Evolutionary conservation across 2,888 invertebrate species (phyloP).

Genomic region (Molorchus minor): DNA sequence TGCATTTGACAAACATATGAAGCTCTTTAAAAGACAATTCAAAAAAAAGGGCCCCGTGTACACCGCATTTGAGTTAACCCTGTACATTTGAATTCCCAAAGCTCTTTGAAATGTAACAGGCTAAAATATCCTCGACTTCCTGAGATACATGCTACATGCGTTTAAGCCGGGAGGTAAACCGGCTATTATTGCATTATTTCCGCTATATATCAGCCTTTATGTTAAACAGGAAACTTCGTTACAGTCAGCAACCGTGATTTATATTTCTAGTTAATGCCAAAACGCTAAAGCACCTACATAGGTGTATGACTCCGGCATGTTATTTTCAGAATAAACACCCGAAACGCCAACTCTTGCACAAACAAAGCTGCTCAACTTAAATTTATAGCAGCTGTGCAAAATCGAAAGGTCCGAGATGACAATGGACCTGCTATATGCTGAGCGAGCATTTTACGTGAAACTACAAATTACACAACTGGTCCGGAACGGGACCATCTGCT

Average conservation of each 20-base stretch:
- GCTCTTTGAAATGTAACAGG: too few species aligned
- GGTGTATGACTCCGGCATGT: neutral
- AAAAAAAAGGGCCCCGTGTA: too few species aligned
- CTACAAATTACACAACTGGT: constrained; percentile 8
- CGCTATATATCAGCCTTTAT: too few species aligned
- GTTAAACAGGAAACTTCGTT: too few species aligned
- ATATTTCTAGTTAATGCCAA: neutral
- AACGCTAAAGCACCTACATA: neutral
- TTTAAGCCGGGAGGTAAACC: too few species aligned
- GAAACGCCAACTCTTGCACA: constrained; percentile 32
- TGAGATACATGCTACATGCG: too few species aligned
- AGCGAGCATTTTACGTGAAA: constrained; percentile 7
- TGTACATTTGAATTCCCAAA: too few species aligned
- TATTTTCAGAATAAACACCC: constrained; percentile 20
- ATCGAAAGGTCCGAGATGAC: constrained; percentile 25
- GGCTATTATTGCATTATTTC: too few species aligned
- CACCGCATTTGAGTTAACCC: too few species aligned
- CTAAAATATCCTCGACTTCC: too few species aligned
- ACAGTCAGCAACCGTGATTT: neutral
- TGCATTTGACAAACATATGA: too few species aligned
- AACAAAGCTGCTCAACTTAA: constrained; percentile 30
- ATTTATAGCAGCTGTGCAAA: constrained; percentile 41
- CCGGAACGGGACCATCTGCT: constrained; percentile 19
- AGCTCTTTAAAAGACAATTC: too few species aligned
- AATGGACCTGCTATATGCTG: constrained; percentile 33